Evolutionary conservation across 92 coral and sea anemone species (phyloP).

Genomic region (Pocillopora meandrina): DNA sequence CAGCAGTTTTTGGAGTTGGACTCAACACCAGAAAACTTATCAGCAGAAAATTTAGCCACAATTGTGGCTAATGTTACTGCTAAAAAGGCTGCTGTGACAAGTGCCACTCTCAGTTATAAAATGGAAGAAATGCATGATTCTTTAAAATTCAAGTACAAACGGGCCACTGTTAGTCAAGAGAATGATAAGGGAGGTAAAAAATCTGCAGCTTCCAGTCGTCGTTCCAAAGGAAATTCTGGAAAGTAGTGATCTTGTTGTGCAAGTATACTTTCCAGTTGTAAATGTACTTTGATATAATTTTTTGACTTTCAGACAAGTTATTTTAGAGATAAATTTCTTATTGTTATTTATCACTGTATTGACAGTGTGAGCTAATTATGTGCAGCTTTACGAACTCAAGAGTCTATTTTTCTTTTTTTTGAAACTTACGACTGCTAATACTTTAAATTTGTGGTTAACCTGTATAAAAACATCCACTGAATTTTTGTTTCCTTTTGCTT

Average conservation of each 20-base stretch:
- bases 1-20: slow-evolving; percentile 59
- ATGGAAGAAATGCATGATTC: slow-evolving; percentile 76
- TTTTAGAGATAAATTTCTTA: no score
- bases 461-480: no score
- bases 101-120: slow-evolving; percentile 58
- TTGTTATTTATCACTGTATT: no score
- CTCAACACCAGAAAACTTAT: slow-evolving; percentile 43
- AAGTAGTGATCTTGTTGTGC: neutral
- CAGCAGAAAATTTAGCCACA: slow-evolving; percentile 42
- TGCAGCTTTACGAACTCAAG: neutral
- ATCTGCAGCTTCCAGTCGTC: slow-evolving; percentile 58
- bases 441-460: no score
- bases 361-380: no score
- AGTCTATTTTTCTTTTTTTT: neutral
- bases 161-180: slow-evolving; percentile 49
- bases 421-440: neutral
- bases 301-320: no score
- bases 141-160: slow-evolving; percentile 68
- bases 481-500: no score
- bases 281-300: no score
- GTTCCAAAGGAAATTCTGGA: slow-evolving; percentile 3
- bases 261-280: neutral
- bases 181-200: slow-evolving; percentile 48
- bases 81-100: slow-evolving; percentile 60
- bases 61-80: slow-evolving; percentile 54